Conservation (phyloP, 2,797 vertebrate genomes). For the Gallinago nigripennis region DNA sequence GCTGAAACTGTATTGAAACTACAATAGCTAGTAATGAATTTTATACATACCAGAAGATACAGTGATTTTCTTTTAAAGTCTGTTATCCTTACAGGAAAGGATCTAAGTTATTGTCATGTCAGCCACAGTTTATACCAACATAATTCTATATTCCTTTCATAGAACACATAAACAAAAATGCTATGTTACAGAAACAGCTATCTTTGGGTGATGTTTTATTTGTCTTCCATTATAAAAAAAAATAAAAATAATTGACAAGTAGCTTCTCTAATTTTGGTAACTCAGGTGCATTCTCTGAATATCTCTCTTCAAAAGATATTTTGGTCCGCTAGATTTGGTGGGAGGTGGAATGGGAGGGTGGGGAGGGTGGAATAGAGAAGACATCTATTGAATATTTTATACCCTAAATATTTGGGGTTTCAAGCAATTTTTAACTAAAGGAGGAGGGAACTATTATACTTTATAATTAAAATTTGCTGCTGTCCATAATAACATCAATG, state of each 20-base stretch:
- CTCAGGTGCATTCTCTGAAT: background rate
- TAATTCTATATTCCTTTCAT: background rate
- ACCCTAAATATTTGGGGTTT: background rate
- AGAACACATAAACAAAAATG: constrained; percentile 5
- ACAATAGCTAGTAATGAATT: background rate
- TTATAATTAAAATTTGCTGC: background rate
- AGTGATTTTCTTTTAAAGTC: constrained; percentile 20
- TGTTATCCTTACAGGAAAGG: background rate
- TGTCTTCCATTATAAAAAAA: background rate
- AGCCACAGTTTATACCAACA: background rate
- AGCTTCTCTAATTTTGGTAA: background rate
- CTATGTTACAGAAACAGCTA: background rate
- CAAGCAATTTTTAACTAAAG: background rate
- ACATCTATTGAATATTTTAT: background rate
- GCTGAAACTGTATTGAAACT: constrained; percentile 3
- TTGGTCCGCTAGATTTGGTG: background rate
- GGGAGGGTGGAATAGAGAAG: rapidly evolving
- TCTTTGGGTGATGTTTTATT: background rate
- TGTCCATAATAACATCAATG: background rate
- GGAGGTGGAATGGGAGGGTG: rapidly evolving
- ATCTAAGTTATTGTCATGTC: background rate
- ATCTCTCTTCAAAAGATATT: background rate
- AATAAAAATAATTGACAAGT: too few species aligned
- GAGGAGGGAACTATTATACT: background rate
- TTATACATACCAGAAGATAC: background rate